phyloP scores from a whole-genome alignment of 2,888 invertebrate species.

The Hydriomena furcata region DNA sequence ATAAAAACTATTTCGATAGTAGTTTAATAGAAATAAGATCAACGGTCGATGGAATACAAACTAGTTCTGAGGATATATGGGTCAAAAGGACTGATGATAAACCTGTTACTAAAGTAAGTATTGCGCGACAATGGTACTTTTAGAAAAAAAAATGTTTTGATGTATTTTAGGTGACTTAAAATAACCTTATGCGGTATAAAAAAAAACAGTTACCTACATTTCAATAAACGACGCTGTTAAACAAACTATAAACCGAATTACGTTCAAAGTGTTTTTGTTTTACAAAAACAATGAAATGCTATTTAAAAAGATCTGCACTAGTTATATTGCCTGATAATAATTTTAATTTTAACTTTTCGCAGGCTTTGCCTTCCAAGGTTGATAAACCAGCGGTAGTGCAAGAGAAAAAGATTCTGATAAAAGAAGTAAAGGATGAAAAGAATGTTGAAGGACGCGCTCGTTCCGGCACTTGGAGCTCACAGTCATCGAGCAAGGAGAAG shows the following conservation, averaged over 20 bases:
- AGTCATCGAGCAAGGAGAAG: constrained; percentile 54
- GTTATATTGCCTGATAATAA: neutral
- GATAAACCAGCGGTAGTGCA: constrained; percentile 19
- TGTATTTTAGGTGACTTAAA: no score
- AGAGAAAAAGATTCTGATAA: constrained; percentile 26
- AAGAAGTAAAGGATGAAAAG: constrained; percentile 27
- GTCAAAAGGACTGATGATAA: constrained; percentile 84
- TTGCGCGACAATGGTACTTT: no score
- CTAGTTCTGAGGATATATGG: constrained; percentile 88
- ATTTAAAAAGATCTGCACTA: no score
- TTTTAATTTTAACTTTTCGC: constrained; percentile 29
- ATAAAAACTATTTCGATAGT: constrained; percentile 92
- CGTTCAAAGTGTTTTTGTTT: no score
- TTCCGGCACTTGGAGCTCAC: constrained; percentile 85
- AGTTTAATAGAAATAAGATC: constrained; percentile 92
- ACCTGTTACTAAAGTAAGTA: constrained; percentile 76
- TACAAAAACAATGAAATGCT: no score
- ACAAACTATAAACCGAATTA: no score
- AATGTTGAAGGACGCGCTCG: constrained; percentile 71
- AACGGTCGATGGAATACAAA: constrained; percentile 85
- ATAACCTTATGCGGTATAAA: no score
- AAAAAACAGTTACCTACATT: no score
- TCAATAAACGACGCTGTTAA: no score
- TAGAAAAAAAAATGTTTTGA: no score
- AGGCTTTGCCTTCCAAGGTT: constrained; percentile 40